These are phyloP conservation scores for Saccopteryx bilineata DNA, from an alignment of 2,113 vertebrate genomes.

Conservation along the genomic window DNA sequence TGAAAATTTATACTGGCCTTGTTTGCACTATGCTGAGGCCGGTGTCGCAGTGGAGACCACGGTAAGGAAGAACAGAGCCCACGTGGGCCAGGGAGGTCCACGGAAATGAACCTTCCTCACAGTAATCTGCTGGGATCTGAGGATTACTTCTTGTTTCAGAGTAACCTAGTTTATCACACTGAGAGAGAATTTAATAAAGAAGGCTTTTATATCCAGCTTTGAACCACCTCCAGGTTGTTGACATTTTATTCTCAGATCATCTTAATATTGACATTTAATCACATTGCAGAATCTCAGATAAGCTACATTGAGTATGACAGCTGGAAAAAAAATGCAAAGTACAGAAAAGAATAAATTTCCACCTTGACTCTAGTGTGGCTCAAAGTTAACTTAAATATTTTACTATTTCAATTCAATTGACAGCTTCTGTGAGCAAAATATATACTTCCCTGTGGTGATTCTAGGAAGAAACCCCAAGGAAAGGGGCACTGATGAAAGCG, in stretches of 20 bases:
- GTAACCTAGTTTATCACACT: neutral
- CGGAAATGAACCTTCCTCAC: neutral
- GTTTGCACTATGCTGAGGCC: neutral
- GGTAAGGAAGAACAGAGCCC: neutral
- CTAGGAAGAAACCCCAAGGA: neutral
- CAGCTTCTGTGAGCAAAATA: neutral
- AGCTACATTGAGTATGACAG: neutral
- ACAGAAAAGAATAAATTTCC: neutral
- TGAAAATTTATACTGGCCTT: neutral
- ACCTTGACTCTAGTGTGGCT: neutral
- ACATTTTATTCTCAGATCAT: slow-evolving; percentile 54
- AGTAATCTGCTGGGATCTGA: neutral
- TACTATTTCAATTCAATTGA: neutral
- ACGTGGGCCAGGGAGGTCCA: accelerated
- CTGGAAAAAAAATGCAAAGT: neutral
- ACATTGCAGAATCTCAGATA: neutral
- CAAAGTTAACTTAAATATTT: slow-evolving; percentile 40
- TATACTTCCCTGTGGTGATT: accelerated
- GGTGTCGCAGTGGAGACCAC: neutral
- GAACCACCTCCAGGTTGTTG: neutral
- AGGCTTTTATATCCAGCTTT: neutral
- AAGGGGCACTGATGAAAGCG: too few species aligned
- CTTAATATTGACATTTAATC: slow-evolving; percentile 65
- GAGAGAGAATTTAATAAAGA: slow-evolving; percentile 56
- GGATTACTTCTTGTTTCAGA: neutral